Conservation (phyloP, 2,888 invertebrate genomes). For the Acronicta psi region DNA sequence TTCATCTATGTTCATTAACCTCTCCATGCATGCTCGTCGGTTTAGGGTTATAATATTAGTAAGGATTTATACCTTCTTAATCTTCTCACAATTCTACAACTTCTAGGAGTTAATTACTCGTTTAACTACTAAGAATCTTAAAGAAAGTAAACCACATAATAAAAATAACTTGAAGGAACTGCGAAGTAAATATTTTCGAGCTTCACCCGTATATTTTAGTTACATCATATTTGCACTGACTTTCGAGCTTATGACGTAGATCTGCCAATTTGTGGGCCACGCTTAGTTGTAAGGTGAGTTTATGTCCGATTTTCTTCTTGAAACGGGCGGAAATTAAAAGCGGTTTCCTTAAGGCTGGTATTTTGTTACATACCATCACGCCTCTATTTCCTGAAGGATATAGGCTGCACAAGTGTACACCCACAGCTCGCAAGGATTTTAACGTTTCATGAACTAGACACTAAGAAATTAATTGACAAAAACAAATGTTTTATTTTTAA, state of each 20-base stretch:
- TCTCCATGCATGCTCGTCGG: too few species aligned
- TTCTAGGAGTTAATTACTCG: not conserved
- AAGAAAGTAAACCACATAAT: slow-evolving; percentile 7
- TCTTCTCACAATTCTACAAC: too few species aligned
- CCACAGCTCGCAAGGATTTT: too few species aligned
- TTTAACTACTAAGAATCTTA: not conserved
- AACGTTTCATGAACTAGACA: too few species aligned
- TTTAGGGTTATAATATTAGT: too few species aligned
- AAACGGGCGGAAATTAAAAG: not conserved
- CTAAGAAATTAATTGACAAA: too few species aligned
- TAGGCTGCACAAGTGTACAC: too few species aligned
- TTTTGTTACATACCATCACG: too few species aligned
- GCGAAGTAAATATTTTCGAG: slow-evolving; percentile 32
- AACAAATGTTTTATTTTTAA: too few species aligned
- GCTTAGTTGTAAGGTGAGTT: slow-evolving; percentile 15
- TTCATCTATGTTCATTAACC: too few species aligned
- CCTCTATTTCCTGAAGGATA: too few species aligned
- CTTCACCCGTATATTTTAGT: slow-evolving; percentile 2
- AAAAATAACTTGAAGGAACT: slow-evolving; percentile 4
- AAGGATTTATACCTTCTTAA: too few species aligned
- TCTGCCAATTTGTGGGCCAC: slow-evolving; percentile 26
- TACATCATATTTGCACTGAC: slow-evolving; percentile 26
- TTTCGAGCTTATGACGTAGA: slow-evolving; percentile 10
- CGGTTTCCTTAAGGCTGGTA: not conserved
- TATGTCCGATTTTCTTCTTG: slow-evolving; percentile 4